These are phyloP conservation scores for Drymonia ruficornis DNA, from an alignment of 2,888 invertebrate species.

Conservation along the genomic window DNA sequence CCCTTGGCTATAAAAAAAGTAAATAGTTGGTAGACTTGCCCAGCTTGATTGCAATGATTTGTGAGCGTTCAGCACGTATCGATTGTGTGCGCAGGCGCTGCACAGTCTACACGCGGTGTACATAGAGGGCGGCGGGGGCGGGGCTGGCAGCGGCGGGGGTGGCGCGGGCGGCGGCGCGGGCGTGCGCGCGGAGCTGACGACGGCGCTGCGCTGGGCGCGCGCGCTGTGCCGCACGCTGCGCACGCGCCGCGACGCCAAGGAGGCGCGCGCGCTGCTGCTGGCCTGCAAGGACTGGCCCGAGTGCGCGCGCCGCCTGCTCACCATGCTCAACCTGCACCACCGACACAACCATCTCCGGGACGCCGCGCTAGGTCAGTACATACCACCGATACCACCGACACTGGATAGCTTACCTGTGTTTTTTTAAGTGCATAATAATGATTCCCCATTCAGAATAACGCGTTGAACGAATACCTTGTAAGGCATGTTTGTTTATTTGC, in stretches of 20 bases:
- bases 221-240: constrained; percentile 90
- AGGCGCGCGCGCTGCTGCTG: constrained; percentile 86
- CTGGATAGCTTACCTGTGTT: too few species aligned
- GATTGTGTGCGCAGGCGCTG: constrained; percentile 87
- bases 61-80: not conserved
- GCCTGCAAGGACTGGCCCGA: constrained; percentile 95
- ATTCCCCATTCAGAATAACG: too few species aligned
- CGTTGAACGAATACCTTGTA: too few species aligned
- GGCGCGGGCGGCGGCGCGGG: constrained; percentile 70
- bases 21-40: too few species aligned
- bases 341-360: constrained; percentile 91
- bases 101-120: constrained; percentile 97
- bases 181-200: constrained; percentile 95
- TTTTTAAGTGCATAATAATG: too few species aligned
- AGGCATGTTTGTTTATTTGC: too few species aligned
- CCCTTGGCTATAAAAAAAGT: too few species aligned
- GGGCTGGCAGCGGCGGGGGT: constrained; percentile 86
- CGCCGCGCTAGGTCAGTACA: constrained; percentile 88
- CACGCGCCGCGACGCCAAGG: constrained; percentile 87
- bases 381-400: not conserved
- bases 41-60: too few species aligned
- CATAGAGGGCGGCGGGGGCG: constrained; percentile 92
- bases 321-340: constrained; percentile 94
- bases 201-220: constrained; percentile 91
- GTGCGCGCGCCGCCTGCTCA: constrained; percentile 93